Base-by-base conservation (phyloP, 2,888 invertebrate species). In the Caenorhabditis auriculariae region DNA sequence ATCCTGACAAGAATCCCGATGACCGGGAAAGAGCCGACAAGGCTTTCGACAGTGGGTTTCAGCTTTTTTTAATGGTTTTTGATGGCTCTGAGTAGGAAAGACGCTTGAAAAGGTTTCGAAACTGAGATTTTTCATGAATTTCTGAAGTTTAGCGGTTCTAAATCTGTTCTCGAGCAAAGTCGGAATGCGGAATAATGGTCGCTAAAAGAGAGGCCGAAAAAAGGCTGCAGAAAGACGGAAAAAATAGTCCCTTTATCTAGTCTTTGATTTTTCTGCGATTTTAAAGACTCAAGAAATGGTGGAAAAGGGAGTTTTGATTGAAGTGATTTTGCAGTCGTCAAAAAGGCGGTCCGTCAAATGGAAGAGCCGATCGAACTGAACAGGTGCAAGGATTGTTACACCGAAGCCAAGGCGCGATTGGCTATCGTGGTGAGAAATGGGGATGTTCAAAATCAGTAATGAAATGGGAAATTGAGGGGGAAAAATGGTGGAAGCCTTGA, bases 1-100 rank as follows among this genome's bases (percentile, higher is more conserved):
- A 99, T 88, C 98, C 98, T 23, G 98, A 99, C 83, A 99, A 98
- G 85, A 99, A 99, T 85, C 89, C 90, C 85, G 92, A 96, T 85
- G 93, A 98, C 83, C 85, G 88, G 27, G 96, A 96, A 56, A 87
- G 93, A 82, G 93, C 98, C 2, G 93, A 98, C 67, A 82, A 82
- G 69, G 84, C 86, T 17, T 87, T 87, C 82, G 86, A 87, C 78
- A 84, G 84, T 85, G 65, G 54, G 66, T 61, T 90, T 32, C n/a
- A 12, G 9, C n/a, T n/a, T 32, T 32, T 32, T 32, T 32, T 32
- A 15, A 41, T 15, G 7, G n/a, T 41, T 41, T 15, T 12, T 19
- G 19, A 9, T 12, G 7, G 7, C 41, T 41, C 7, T 41, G 7
- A 7, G 12, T 12, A 41, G 9, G 9, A 41, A 41, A 17, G 17